Base-by-base conservation (phyloP, 2,797 vertebrate genomes). In the Rhincodon typus region DNA sequence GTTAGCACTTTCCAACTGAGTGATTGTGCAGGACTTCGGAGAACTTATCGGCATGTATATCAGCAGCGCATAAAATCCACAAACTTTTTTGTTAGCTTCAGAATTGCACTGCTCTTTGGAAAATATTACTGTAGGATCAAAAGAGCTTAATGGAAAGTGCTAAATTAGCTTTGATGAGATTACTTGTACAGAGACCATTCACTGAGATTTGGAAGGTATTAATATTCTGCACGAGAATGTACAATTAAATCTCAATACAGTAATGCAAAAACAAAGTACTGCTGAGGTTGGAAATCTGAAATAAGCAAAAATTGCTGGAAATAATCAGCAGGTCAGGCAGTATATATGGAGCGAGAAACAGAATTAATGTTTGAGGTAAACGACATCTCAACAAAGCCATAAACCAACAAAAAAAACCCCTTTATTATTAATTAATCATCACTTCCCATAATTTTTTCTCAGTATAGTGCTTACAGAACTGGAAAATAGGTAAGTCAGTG, bases 181-280 rank as follows among this genome's bases (percentile, higher is more conserved):
- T 69, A 84, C 46, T 84, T 84, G 19, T 25, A 93, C 90, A 93
- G 90, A 69, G 66, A 38, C n/a, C n/a, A n/a, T 93, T 69, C 90
- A 67, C 23, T 6, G n/a, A 42, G 90, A 23, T 50, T 69, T 93
- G 66, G n/a, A 93, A 42, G 66, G 62, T 25, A 69, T 66, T 66
- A 66, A 91, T 91, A 62, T 91, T 91, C 30, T 91, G 57, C 88
- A 66, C 19, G 19, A n/a, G 34, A 38, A 42, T 1, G 38, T 25
- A 25, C 66, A 42, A 67, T 69, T n/a, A 93, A 93, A 93, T 90
- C 87, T 66, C 87, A 66, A 66, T 90, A 4, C 12, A 62, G 46
- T 5, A 88, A 53, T 10, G 12, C 23, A 17, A 34, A 62, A 27
- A 1, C 27, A 90, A 34, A 90, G 62, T 62, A 34, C 15, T 90